Base-by-base conservation (phyloP, 2,888 invertebrate genomes). In the Polymixis lichenea region DNA sequence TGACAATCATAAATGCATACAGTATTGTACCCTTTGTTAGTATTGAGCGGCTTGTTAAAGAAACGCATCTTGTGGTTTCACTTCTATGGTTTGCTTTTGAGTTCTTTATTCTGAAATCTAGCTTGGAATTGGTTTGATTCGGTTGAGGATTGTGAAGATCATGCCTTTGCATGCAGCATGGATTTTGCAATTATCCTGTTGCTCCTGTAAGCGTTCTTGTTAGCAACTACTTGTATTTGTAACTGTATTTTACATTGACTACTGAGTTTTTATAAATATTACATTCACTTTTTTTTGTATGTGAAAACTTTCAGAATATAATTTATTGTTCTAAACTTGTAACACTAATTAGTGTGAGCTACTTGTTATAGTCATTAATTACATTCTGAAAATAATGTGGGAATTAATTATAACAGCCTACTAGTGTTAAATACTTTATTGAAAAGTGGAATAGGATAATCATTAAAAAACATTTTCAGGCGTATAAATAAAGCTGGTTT, bases 1-100 rank as follows among this genome's bases (percentile, higher is more conserved):
- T 28, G 62, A 70, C 67, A 68, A 73, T 86, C 77, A 77, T 82
- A 75, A 72, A 79, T 82, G 75, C 74, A 77, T 84, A 69, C 68
- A 71, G 71, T 61, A 19, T 79, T 72, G 66, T 76, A 53, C 22
- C 43, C 56, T 72, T 86, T 86, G 53, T 78, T 69, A 64, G 56
- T 19, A 53, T 72, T 84, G 43, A 75, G 38, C 15, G 17, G 51
- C 13, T 64, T 58, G 64, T 56, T 68, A 51, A 49, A 49, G 80
- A 70, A 58, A 62, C 15, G 43, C 38, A 72, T 85, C 62, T 53
- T n/a, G 32, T 49, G 38, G 28, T 51, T 60, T 67, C 32, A 49
- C n/a, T 75, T 70, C 60, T 56, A 46, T 51, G 22, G 32, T 65
- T 55, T 32, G 6, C 6, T 15, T 60, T 25, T 56, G 43, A 8